Evolutionary conservation across 2,797 vertebrate genomes (phyloP), one percentile per base, ranked within the genome.

Genomic region (Cyclopterus lumpus): DNA sequence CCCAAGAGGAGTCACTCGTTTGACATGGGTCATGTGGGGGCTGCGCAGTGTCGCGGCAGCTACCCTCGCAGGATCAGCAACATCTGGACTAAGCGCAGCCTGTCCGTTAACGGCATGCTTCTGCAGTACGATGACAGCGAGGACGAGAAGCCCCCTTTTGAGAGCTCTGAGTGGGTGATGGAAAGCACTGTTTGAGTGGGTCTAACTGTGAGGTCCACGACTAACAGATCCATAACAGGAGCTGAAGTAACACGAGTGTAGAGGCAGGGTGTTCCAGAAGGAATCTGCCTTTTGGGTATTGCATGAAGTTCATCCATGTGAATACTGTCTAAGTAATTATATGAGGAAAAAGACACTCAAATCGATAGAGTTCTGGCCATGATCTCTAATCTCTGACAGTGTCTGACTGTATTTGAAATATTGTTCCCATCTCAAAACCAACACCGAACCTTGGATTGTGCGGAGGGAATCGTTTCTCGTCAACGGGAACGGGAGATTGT

Each of bases 11-110:
- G 98, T 92, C 97, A 97, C 86, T 99, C 98, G 4, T 99, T 99
- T 66, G 98, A 99, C 93, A 98, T 99, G 97, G 97, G 98, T 75
- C 97, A 99, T 73, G 97, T 97, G 0, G 90, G 95, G 4, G 94
- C 78, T 4, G 77, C 90, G 59, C 96, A 82, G 93, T 96, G 82
- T 94, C 97, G 94, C 94, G 95, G 91, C 95, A 96, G 87, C 86
- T 95, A 97, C 69, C 97, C 98, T 26, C 95, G 94, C 90, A 96
- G 96, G 88, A 97, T 98, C 81, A 97, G 97, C 40, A 97, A 97
- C 93, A 98, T 99, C 95, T 99, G 98, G 98, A 99, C 98, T 94
- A 99, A 97, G 88, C 96, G 98, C 83, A 99, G 98, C 91, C 96
- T 99, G 86, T 99, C 98, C 0, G 96, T 99, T 75, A 99, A 99